Conservation (phyloP, 53 echinoderm and acorn worm genomes). For the Holothuria leucospilota region DNA sequence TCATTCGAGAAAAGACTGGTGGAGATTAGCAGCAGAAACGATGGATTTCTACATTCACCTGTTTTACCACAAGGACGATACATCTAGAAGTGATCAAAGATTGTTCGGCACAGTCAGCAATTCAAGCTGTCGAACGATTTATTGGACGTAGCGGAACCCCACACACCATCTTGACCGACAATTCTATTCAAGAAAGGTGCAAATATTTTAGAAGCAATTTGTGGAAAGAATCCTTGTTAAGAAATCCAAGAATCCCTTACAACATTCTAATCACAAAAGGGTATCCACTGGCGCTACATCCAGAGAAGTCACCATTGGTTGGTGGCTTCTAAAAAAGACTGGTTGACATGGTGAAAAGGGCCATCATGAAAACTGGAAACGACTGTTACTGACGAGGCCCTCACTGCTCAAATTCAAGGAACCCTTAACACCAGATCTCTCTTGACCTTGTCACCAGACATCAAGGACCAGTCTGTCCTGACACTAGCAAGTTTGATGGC, state of each 20-base stretch:
- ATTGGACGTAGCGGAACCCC: neutral
- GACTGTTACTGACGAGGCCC: conserved; percentile 1
- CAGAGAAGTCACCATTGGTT: neutral
- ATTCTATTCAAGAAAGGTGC: neutral
- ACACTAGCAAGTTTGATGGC: neutral
- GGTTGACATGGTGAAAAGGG: neutral
- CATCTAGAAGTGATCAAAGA: neutral
- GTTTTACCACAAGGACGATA: neutral
- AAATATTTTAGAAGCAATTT: neutral
- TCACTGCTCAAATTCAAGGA: neutral
- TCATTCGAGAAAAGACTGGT: too few relatives aligned
- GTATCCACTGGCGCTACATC: neutral
- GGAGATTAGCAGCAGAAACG: neutral
- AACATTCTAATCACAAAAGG: neutral
- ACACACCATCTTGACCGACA: too few relatives aligned
- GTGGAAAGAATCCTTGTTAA: neutral
- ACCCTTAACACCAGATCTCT: neutral
- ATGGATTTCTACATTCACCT: neutral
- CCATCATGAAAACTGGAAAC: neutral
- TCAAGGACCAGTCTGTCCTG: conserved; percentile 1
- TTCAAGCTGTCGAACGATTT: too few relatives aligned
- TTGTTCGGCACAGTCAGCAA: too few relatives aligned
- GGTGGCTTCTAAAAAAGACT: conserved; percentile 8
- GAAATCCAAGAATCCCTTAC: neutral
- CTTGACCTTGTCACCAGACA: neutral